Percentiles rank a stretch among this genome's conserved stretches.
These are phyloP conservation scores for Anastrepha ludens DNA, from an alignment of 1,140 invertebrate genomes.

Conservation along the genomic window DNA sequence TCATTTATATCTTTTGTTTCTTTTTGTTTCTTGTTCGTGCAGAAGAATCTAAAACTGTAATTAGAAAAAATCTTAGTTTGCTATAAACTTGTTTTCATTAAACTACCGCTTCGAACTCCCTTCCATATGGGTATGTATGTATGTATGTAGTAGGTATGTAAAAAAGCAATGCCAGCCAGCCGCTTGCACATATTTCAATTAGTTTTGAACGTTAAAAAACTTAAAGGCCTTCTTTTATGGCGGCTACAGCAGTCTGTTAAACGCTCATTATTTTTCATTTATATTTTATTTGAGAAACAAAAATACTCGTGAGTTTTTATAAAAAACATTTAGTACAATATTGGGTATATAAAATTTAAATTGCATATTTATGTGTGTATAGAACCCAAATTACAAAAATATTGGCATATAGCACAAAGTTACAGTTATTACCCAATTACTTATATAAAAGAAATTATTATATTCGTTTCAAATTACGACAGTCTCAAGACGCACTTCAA, in stretches of 20 bases:
- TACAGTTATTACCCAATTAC: not conserved
- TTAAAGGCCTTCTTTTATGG: no score
- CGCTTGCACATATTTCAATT: no score
- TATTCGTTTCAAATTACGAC: slow-evolving; percentile 57
- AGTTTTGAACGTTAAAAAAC: no score
- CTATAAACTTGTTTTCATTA: not conserved
- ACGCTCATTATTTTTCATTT: no score
- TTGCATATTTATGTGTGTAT: not conserved
- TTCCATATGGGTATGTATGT: not conserved
- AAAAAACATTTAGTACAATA: no score
- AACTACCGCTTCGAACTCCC: not conserved
- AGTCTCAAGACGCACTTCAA: slow-evolving; percentile 56
- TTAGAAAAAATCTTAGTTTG: not conserved
- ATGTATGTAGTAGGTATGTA: not conserved
- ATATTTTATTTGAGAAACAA: no score
- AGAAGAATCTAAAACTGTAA: slow-evolving; percentile 2
- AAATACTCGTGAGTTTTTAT: no score
- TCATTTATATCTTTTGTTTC: not conserved
- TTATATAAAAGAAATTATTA: slow-evolving; percentile 37
- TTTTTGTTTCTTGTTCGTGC: not conserved
- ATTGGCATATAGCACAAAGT: not conserved
- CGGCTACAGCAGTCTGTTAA: no score
- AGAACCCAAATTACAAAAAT: not conserved
- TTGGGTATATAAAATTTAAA: no score
- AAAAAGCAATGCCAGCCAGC: not conserved